Evolutionary conservation across 2,888 invertebrate genomes (phyloP).

Genomic region (Parnassius mnemosyne): DNA sequence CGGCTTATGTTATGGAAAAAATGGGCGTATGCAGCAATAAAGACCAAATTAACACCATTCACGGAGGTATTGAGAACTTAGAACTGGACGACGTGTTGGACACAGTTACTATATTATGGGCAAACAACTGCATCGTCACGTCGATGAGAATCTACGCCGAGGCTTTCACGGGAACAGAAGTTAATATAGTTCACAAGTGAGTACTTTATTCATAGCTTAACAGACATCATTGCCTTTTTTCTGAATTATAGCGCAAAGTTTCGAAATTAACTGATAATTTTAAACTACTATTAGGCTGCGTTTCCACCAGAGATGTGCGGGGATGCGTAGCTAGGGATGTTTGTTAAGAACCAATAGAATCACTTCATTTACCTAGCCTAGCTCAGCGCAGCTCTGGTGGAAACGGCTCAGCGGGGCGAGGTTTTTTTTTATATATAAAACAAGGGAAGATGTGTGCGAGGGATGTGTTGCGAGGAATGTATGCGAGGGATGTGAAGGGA

Average conservation of each 20-base stretch:
- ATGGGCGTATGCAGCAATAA: constrained; percentile 86
- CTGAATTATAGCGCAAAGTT: background rate
- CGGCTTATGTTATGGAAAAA: constrained; percentile 94
- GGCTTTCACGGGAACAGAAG: constrained; percentile 50
- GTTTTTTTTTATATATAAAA: too few relatives aligned
- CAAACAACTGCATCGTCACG: constrained; percentile 87
- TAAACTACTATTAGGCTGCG: too few relatives aligned
- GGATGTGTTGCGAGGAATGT: too few relatives aligned
- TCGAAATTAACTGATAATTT: background rate
- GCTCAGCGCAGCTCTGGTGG: too few relatives aligned
- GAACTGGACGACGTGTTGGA: constrained; percentile 87
- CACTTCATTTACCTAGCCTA: too few relatives aligned
- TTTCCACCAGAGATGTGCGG: too few relatives aligned
- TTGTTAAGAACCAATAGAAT: too few relatives aligned
- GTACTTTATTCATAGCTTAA: constrained; percentile 28
- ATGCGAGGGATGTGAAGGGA: too few relatives aligned
- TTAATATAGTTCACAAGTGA: constrained; percentile 49
- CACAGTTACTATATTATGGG: constrained; percentile 91
- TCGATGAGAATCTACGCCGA: constrained; percentile 89
- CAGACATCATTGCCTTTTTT: background rate
- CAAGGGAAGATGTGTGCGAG: too few relatives aligned
- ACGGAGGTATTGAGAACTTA: constrained; percentile 84
- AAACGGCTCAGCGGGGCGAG: too few relatives aligned
- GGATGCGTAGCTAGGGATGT: too few relatives aligned
- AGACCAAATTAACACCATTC: constrained; percentile 73